Conservation (phyloP, 2,797 vertebrate species). For the Paedocypris micromegethes region DNA sequence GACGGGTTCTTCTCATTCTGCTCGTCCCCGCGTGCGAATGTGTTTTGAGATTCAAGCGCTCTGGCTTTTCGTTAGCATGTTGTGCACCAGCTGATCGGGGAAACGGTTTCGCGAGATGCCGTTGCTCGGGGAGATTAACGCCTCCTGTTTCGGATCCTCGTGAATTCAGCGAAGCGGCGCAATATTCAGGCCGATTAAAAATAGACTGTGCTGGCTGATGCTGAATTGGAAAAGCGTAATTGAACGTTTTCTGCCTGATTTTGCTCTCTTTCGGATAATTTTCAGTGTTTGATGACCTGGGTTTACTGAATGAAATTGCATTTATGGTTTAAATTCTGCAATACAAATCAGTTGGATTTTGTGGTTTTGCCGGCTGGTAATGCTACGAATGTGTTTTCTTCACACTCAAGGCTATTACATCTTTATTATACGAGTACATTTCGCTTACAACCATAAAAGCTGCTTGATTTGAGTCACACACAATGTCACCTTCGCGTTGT, state of each 20-base stretch:
- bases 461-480: too few species aligned
- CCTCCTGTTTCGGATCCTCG: background rate
- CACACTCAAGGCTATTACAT: too few species aligned
- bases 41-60: conserved; percentile 2
- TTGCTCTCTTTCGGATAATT: background rate
- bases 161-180: background rate
- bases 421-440: too few species aligned
- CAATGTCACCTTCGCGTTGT: too few species aligned
- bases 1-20: too few species aligned
- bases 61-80: background rate
- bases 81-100: background rate
- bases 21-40: too few species aligned
- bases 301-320: background rate
- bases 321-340: background rate
- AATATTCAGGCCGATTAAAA: too few species aligned
- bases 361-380: too few species aligned
- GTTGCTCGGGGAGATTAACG: background rate
- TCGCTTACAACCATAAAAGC: too few species aligned
- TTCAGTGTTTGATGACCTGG: background rate
- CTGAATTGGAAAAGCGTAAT: background rate
- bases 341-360: background rate
- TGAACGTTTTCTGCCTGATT: background rate
- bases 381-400: too few species aligned
- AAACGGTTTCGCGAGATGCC: background rate
- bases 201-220: too few species aligned